A percentile compares a stretch with the other conserved stretches of the same genome.
These are phyloP conservation scores for Spatulosminthurus flaviceps DNA, from an alignment of 2,888 invertebrate species.

Conservation along the genomic window DNA sequence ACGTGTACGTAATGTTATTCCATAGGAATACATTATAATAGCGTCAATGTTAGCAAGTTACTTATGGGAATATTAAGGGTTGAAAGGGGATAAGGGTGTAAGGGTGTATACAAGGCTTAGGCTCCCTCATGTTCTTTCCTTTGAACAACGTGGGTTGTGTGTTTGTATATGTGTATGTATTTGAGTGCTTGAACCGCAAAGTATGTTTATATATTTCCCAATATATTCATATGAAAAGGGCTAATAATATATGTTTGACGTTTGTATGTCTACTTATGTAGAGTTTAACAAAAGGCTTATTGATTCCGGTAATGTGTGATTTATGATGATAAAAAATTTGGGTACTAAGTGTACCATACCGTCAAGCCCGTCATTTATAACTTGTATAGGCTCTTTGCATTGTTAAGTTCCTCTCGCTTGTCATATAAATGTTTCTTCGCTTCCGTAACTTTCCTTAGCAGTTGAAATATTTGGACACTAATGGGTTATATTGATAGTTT, in stretches of 20 bases:
- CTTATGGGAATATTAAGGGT: no score
- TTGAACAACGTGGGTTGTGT: no score
- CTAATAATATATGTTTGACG: no score
- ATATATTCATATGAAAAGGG: not conserved
- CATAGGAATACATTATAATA: no score
- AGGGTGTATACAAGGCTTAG: no score
- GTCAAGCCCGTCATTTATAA: constrained; percentile 1
- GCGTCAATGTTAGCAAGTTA: no score
- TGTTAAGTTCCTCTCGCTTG: constrained; percentile 6
- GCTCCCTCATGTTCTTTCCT: no score
- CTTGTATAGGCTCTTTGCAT: not conserved
- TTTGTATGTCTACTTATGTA: no score
- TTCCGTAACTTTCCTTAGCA: constrained; percentile 4
- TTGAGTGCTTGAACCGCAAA: no score
- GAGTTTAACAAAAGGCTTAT: not conserved
- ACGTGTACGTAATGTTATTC: no score
- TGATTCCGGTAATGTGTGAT: constrained; percentile 14
- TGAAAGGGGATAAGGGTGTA: no score
- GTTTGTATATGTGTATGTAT: no score
- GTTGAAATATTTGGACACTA: constrained; percentile 5
- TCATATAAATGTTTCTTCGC: constrained; percentile 18
- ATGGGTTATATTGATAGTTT: constrained; percentile 14
- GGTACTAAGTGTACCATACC: constrained; percentile 5
- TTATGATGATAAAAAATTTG: constrained; percentile 7
- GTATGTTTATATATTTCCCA: not conserved